Conservation (phyloP, 2,113 vertebrate species). For the Rhinoderma darwinii region DNA sequence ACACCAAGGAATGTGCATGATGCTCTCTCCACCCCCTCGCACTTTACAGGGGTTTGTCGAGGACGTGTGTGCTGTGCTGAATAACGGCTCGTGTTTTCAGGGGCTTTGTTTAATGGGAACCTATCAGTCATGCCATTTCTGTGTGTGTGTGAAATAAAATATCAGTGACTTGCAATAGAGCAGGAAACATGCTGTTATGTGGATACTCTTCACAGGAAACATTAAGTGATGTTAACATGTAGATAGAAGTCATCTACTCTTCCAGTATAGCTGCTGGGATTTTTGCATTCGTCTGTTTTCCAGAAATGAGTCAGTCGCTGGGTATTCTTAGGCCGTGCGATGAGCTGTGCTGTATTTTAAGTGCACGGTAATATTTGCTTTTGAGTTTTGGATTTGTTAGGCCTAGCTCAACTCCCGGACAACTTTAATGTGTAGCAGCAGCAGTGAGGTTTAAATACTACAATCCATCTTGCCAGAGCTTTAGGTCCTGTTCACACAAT, state of each 20-base stretch:
- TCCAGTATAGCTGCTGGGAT: neutral
- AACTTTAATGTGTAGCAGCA: neutral
- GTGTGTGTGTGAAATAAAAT: neutral
- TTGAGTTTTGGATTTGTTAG: neutral
- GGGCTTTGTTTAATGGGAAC: slow-evolving; percentile 38
- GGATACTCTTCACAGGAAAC: neutral
- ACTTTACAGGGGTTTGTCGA: slow-evolving; percentile 46
- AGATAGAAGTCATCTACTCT: neutral
- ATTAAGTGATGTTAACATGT: neutral
- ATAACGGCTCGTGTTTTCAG: slow-evolving; percentile 18
- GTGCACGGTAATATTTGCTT: neutral
- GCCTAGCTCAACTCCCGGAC: neutral
- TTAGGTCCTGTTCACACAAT: no score
- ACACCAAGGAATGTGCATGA: slow-evolving; percentile 41
- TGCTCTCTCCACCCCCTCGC: slow-evolving; percentile 28
- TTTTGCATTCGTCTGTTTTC: neutral
- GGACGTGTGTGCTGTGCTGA: slow-evolving; percentile 29
- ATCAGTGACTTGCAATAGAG: no score
- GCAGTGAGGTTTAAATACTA: neutral
- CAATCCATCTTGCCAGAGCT: neutral
- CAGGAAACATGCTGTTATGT: neutral
- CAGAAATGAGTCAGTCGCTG: slow-evolving; percentile 6
- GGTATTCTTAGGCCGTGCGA: neutral
- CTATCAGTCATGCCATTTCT: neutral
- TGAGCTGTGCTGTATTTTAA: neutral